Evolutionary conservation across 1,140 invertebrate genomes (phyloP).

Genomic region (Metopolophium dirhodum): DNA sequence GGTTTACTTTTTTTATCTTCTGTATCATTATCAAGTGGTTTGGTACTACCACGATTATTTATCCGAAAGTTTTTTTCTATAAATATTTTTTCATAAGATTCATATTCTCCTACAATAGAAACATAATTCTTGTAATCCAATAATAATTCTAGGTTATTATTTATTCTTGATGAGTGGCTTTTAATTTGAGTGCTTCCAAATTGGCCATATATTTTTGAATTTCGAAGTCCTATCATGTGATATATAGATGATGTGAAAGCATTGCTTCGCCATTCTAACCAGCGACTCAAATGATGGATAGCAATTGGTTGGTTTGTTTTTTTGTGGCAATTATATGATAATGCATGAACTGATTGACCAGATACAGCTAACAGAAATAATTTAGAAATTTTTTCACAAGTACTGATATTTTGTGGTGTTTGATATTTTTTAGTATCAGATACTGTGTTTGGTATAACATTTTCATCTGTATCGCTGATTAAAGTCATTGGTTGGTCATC

Average conservation of each 20-base stretch:
- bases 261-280: slow-evolving; percentile 21
- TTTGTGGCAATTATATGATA: slow-evolving; percentile 34
- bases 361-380: slow-evolving; percentile 4
- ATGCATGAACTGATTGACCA: not conserved
- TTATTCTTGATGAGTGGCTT: not conserved
- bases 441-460: not conserved
- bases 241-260: not conserved
- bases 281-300: not conserved
- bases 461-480: not conserved
- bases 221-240: slow-evolving; percentile 3
- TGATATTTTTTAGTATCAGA: not conserved
- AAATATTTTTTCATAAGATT: not conserved
- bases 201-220: not conserved
- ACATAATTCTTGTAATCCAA: slow-evolving; percentile 37
- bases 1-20: slow-evolving; percentile 33
- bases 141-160: slow-evolving; percentile 9
- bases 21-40: not conserved
- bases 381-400: not conserved
- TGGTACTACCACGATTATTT: not conserved
- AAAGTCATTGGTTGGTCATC: not conserved
- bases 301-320: not conserved
- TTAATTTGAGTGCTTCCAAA: not conserved
- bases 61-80: not conserved
- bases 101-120: not conserved
- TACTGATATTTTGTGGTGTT: not conserved